Conservation (phyloP, 2,888 invertebrate species). For the Xanthorhoe spadicearia region DNA sequence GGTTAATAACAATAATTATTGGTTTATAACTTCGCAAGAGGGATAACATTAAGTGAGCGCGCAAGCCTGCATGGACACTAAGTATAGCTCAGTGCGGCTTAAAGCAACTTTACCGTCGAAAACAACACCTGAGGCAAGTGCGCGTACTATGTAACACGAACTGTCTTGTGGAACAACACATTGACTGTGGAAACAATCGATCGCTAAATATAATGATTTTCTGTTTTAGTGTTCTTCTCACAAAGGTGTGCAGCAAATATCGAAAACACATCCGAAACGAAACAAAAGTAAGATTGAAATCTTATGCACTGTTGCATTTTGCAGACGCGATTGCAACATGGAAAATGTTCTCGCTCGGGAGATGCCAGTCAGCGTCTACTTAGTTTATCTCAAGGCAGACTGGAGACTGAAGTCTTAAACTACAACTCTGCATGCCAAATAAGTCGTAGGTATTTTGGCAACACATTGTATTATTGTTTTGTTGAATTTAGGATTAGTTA, state of each 20-base stretch:
- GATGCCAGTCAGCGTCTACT: conserved; percentile 80
- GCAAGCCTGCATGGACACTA: conserved; percentile 66
- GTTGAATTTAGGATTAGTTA: neutral
- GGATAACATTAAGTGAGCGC: conserved; percentile 69
- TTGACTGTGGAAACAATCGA: conserved; percentile 7
- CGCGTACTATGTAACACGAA: conserved; percentile 57
- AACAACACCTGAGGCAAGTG: conserved; percentile 72
- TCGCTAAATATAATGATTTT: conserved; percentile 1
- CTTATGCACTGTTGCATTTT: conserved; percentile 81
- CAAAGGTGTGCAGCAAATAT: conserved; percentile 46
- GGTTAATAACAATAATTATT: conserved; percentile 54
- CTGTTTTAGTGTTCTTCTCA: conserved; percentile 5
- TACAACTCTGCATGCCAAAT: conserved; percentile 45
- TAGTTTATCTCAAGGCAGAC: conserved; percentile 64
- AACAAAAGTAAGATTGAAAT: conserved; percentile 78
- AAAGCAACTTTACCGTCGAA: conserved; percentile 74
- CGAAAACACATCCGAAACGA: conserved; percentile 40
- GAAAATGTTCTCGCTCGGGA: conserved; percentile 73
- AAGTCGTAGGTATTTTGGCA: conserved; percentile 37
- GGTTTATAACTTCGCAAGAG: conserved; percentile 56
- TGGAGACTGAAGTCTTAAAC: conserved; percentile 52
- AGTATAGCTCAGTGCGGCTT: conserved; percentile 74
- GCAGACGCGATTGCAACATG: conserved; percentile 77
- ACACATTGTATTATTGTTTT: conserved; percentile 6
- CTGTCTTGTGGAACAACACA: conserved; percentile 28